phyloP scores from a whole-genome alignment of 1,140 invertebrate genomes.

The Melanaphis sacchari region DNA sequence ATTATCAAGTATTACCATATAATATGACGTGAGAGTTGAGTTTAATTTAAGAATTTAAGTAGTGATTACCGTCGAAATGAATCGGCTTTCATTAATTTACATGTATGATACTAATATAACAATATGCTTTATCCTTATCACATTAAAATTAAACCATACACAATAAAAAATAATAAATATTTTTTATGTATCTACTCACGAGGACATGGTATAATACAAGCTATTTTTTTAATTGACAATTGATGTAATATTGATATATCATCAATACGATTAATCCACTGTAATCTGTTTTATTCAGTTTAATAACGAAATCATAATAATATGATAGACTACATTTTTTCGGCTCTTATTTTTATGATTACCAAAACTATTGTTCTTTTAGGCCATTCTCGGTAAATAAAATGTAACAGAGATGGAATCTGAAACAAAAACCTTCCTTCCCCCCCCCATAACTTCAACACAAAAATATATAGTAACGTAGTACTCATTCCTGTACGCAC shows the following conservation, averaged over 20 bases:
- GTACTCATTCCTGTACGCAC: not conserved
- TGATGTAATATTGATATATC: not conserved
- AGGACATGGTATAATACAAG: not conserved
- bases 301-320: not conserved
- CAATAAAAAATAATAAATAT: not conserved
- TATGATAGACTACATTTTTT: not conserved
- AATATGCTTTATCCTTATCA: not conserved
- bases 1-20: not conserved
- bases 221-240: not conserved
- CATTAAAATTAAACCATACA: not conserved
- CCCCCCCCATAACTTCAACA: not conserved
- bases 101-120: not conserved
- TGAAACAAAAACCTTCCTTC: not conserved
- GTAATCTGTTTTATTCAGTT: not conserved
- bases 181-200: not conserved
- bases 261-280: not conserved
- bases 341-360: fast-evolving
- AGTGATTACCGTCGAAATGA: not conserved
- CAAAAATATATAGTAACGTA: not conserved
- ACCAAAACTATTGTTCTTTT: not conserved
- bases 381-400: not conserved
- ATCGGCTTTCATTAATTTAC: not conserved
- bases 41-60: not conserved
- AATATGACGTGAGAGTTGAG: not conserved
- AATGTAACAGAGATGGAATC: not conserved